Base-by-base conservation (phyloP, 2,888 invertebrate genomes). In the Diadegma fenestrale region DNA sequence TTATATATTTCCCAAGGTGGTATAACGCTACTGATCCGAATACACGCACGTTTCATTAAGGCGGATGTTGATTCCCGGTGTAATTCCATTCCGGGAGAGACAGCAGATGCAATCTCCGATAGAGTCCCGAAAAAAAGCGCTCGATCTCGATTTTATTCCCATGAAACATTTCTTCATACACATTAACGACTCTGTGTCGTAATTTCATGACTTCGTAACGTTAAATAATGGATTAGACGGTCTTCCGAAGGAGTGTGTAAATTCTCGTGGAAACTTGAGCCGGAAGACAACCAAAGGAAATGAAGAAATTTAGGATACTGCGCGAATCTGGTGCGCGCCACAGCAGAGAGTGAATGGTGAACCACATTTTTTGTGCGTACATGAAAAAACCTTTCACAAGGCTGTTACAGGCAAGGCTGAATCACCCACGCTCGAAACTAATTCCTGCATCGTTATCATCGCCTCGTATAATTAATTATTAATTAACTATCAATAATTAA, bases 51-150 rank as follows among this genome's bases (percentile, higher is more conserved):
- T 54, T 19, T 75, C 51, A 54, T 75, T 79, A 19, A 10, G 37
- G 19, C 54, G 26, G 33, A 58, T 45, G 41, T 71, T 75, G 30
- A 69, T 71, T 43, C 54, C 37, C 68, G 43, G 72, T n/a, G n/a
- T 77, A 73, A 78, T 78, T 82, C 14, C 66, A 77, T 77, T 63
- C 58, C 66, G 19, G 19, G 75, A 33, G 45, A 41, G 69, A 72
- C 72, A 41, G n/a, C 45, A 64, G 14, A 58, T 45, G 58, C 45
- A 22, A 58, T 73, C 73, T 26, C n/a, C 43, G 73, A 61, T 58
- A 51, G 63, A 30, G 61, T 81, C 41, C 30, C 45, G 2, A 17
- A 54, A 71, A 72, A 63, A 68, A 58, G 30, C 41, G 45, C 26
- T 7, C 4, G 37, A 79, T 66, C 22, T 19, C 71, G 33, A 51